A percentile compares a stretch with the other conserved stretches of the same genome.
phyloP scores from a whole-genome alignment of 2,888 invertebrate species.

The Standfussiana lucernea region DNA sequence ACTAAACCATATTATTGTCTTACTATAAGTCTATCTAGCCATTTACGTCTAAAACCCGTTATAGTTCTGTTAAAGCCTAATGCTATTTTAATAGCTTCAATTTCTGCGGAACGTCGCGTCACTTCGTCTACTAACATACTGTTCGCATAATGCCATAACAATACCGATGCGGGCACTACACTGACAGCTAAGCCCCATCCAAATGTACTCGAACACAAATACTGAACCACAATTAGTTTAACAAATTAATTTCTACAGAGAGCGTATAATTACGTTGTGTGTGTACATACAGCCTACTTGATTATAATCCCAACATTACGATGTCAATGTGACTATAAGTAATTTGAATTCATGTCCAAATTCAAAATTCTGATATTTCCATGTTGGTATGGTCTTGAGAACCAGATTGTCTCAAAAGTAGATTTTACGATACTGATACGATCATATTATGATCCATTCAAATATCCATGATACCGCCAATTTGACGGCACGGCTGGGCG shows the following conservation, averaged over 20 bases:
- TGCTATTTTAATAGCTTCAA: slow-evolving; percentile 37
- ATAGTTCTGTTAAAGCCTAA: slow-evolving; percentile 3
- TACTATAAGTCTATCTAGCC: background rate
- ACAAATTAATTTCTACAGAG: slow-evolving; percentile 53
- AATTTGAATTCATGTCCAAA: background rate
- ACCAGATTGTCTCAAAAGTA: background rate
- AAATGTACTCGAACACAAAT: slow-evolving; percentile 59
- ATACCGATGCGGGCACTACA: slow-evolving; percentile 19
- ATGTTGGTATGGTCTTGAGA: background rate
- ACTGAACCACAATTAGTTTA: slow-evolving; percentile 58
- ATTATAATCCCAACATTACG: slow-evolving; percentile 18
- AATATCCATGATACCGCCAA: background rate
- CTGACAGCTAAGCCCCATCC: slow-evolving; percentile 48
- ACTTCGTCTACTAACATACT: background rate
- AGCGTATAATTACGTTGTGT: slow-evolving; percentile 29
- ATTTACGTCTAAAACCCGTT: background rate
- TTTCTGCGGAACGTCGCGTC: background rate
- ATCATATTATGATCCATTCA: background rate
- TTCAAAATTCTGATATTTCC: background rate
- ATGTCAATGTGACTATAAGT: background rate
- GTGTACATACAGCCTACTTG: slow-evolving; percentile 13
- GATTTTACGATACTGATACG: background rate
- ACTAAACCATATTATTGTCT: background rate
- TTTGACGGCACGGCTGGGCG: background rate
- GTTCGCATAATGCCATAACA: slow-evolving; percentile 24